Percentiles rank a stretch among this genome's conserved stretches.
Conservation (phyloP, 1,140 invertebrate species). For the Drosophila murphyi region DNA sequence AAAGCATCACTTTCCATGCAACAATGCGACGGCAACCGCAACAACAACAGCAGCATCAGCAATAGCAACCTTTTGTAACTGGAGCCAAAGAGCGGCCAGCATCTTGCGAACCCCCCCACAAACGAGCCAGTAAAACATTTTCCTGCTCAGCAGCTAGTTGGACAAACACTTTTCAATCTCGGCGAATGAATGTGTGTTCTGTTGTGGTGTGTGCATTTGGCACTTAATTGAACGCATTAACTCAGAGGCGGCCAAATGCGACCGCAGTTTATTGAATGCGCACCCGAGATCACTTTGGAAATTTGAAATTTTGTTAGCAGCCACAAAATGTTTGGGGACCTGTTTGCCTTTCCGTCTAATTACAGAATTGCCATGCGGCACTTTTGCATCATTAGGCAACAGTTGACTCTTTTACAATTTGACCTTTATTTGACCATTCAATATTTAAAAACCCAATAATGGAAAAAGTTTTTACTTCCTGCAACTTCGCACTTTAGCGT, state of each 20-base stretch:
- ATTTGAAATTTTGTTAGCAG: slow-evolving; percentile 24
- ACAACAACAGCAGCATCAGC: slow-evolving; percentile 7
- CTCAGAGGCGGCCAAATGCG: slow-evolving; percentile 31
- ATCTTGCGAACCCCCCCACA: slow-evolving; percentile 5
- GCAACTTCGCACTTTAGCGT: slow-evolving; percentile 34
- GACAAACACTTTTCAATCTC: slow-evolving; percentile 7
- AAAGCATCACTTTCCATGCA: slow-evolving; percentile 57
- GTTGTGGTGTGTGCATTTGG: slow-evolving; percentile 22
- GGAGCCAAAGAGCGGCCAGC: slow-evolving; percentile 3
- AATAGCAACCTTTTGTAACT: slow-evolving; percentile 29
- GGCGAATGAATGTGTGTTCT: slow-evolving; percentile 7
- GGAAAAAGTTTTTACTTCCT: slow-evolving; percentile 34
- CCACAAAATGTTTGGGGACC: slow-evolving; percentile 48
- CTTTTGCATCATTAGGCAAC: slow-evolving; percentile 3
- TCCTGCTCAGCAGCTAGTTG: slow-evolving; percentile 24
- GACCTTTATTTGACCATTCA: slow-evolving; percentile 34
- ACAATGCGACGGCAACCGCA: slow-evolving; percentile 44
- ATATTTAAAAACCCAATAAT: slow-evolving; percentile 47
- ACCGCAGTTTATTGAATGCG: slow-evolving; percentile 39
- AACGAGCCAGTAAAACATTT: slow-evolving; percentile 36
- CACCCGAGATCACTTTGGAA: slow-evolving; percentile 3
- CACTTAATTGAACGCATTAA: slow-evolving; percentile 58
- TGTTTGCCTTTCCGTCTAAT: slow-evolving; percentile 14
- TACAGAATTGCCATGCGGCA: slow-evolving; percentile 21
- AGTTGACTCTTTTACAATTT: slow-evolving; percentile 37